Base-by-base conservation (phyloP, 2,888 invertebrate species). In the Agriopis leucophaearia region DNA sequence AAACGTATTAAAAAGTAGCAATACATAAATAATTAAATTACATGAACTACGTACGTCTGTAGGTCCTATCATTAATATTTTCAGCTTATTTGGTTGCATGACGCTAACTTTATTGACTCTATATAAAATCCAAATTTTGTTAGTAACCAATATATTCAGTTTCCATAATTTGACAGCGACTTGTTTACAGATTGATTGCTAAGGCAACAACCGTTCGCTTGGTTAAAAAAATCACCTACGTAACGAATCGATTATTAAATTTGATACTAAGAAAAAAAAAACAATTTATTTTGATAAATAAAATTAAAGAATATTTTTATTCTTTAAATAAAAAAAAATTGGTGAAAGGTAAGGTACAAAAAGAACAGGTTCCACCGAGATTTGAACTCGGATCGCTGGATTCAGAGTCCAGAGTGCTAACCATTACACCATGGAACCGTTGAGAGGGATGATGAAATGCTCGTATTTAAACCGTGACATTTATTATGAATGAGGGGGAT, bases 341-440 rank as follows among this genome's bases (percentile, higher is more conserved):
- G 12, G 1, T 5, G 5, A 16, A 0, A 40, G 12, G 40, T 45
- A 10, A 54, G 12, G 16, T 16, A 56, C 56, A 76, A 78, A n/a
- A 78, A 80, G 55, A 12, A 16, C 84, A 92, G 96, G 96, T 96
- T 93, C 96, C 96, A 96, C 96, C 96, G 96, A 96, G 96, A 96
- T 95, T 96, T 96, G 96, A 96, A 96, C 96, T 96, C 96, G 95
- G 96, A 96, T 96, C 96, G 96, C 95, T 96, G 95, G 96, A 96
- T 96, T 96, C 95, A 96, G 94, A 96, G 96, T 96, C 96, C 95
- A 96, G 95, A 96, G 96, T 96, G 96, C 96, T 96, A 95, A 96
- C 96, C 96, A 94, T 96, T 96, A 96, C 95, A 95, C 95, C 95
- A 95, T 95, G 95, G 95, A 91, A 95, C 95, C 95, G 78, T 66